phyloP scores from a whole-genome alignment of 2,888 invertebrate genomes.

The Oligia strigilis region DNA sequence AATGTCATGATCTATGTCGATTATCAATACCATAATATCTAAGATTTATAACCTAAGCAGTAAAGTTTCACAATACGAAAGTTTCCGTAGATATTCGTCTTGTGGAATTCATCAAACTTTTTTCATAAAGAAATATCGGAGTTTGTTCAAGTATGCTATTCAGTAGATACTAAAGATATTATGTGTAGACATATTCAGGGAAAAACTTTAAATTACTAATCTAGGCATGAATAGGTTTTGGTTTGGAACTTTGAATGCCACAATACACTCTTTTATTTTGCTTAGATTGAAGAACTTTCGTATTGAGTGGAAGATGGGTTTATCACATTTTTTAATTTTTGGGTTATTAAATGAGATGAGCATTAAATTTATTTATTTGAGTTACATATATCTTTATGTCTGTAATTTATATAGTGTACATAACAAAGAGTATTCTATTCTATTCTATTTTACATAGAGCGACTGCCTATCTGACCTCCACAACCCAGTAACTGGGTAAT shows the following conservation, averaged over 20 bases:
- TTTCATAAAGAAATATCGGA: slow-evolving; percentile 23
- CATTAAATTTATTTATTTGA: too few relatives aligned
- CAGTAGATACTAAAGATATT: neutral
- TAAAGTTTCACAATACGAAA: slow-evolving; percentile 26
- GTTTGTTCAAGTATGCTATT: slow-evolving; percentile 22
- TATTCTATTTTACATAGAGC: too few relatives aligned
- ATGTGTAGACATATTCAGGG: slow-evolving; percentile 47
- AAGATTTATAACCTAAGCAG: slow-evolving; percentile 7
- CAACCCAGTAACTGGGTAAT: too few relatives aligned
- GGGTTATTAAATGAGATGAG: neutral
- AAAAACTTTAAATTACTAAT: slow-evolving; percentile 36
- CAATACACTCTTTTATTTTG: slow-evolving; percentile 1
- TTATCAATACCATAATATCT: slow-evolving; percentile 1
- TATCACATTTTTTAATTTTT: neutral
- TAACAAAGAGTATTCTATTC: too few relatives aligned
- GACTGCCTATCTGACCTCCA: too few relatives aligned
- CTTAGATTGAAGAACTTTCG: neutral
- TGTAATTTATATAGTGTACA: too few relatives aligned
- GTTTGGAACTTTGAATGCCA: neutral
- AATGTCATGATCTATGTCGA: neutral
- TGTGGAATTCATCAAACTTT: slow-evolving; percentile 19
- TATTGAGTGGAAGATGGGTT: neutral
- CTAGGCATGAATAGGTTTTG: slow-evolving; percentile 12
- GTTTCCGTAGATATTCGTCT: slow-evolving; percentile 9
- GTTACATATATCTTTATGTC: too few relatives aligned